Evolutionary conservation across 2,797 vertebrate species (phyloP).

Genomic region (Chlorospingus semifuscus): DNA sequence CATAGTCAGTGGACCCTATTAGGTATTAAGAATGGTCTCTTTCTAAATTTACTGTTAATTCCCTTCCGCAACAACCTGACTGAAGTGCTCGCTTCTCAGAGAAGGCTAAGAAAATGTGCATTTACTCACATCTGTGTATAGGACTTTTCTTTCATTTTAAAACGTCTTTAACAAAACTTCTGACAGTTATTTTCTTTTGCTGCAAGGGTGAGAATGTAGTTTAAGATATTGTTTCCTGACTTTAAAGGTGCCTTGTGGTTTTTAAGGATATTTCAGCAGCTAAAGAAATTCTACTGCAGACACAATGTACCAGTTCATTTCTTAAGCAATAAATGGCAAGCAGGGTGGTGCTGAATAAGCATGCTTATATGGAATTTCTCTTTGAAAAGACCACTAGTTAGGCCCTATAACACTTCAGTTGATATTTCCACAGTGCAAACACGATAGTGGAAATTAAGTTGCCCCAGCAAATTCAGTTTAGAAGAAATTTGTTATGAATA

Average conservation of each 20-base stretch:
- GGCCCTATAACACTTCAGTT: conserved; percentile 75
- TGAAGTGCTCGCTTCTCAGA: conserved; percentile 41
- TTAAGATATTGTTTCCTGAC: conserved; percentile 72
- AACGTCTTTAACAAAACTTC: conserved; percentile 69
- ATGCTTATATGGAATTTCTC: conserved; percentile 81
- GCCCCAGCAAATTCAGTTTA: conserved; percentile 82
- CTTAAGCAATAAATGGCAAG: conserved; percentile 78
- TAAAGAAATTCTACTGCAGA: conserved; percentile 66
- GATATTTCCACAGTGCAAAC: conserved; percentile 82
- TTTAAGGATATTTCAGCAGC: conserved; percentile 58
- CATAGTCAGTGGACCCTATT: conserved; percentile 75
- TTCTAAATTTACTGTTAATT: conserved; percentile 75
- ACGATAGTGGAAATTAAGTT: conserved; percentile 85
- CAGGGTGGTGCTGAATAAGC: conserved; percentile 84
- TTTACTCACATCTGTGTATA: not conserved
- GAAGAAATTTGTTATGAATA: conserved; percentile 85
- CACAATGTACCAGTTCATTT: conserved; percentile 73
- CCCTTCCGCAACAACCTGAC: conserved; percentile 58
- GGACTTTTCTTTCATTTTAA: conserved; percentile 47
- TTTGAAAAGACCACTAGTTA: conserved; percentile 80
- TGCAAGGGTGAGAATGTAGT: conserved; percentile 45
- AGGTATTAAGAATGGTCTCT: conserved; percentile 75
- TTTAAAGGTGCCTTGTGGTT: conserved; percentile 64
- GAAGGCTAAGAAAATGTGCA: not conserved
- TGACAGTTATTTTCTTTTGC: conserved; percentile 71